Evolutionary conservation across 2,888 invertebrate species (phyloP).

Genomic region (Linnaemya vulpina): DNA sequence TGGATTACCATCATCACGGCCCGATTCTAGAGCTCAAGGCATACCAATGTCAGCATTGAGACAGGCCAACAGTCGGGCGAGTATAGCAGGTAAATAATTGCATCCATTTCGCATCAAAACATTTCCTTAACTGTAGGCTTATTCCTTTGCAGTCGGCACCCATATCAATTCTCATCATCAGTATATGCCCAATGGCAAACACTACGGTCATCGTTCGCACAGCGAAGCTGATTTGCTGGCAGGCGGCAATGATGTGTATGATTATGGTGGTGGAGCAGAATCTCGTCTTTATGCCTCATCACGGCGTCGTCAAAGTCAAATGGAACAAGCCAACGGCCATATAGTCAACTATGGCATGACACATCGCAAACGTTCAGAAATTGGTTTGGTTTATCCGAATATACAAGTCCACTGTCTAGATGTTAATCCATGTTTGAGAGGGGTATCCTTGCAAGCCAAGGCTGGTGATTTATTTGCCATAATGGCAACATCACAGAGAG

Average conservation of each 20-base stretch:
- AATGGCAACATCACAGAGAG: conserved; percentile 93
- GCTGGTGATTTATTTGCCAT: conserved; percentile 96
- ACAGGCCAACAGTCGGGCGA: conserved; percentile 87
- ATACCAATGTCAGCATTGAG: conserved; percentile 88
- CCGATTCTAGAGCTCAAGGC: conserved; percentile 81
- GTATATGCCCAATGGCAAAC: conserved; percentile 80
- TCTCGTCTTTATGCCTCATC: conserved; percentile 80
- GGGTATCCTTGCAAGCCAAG: conserved; percentile 92
- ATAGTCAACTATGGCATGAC: conserved; percentile 73
- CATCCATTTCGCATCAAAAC: neutral
- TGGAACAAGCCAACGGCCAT: conserved; percentile 70
- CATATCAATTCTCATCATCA: conserved; percentile 78
- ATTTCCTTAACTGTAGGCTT: neutral
- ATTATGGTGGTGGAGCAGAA: conserved; percentile 74
- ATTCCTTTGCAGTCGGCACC: conserved; percentile 76
- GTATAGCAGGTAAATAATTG: conserved; percentile 80
- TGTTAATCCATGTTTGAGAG: conserved; percentile 88
- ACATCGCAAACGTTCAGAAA: conserved; percentile 80
- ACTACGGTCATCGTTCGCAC: conserved; percentile 87
- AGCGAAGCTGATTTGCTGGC: conserved; percentile 94
- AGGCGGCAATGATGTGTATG: conserved; percentile 79
- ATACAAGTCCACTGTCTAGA: conserved; percentile 87
- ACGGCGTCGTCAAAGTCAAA: conserved; percentile 72
- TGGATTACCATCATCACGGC: conserved; percentile 80
- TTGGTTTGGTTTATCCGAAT: conserved; percentile 83